Conservation (phyloP, 2,888 invertebrate species). For the Spodoptera littoralis region DNA sequence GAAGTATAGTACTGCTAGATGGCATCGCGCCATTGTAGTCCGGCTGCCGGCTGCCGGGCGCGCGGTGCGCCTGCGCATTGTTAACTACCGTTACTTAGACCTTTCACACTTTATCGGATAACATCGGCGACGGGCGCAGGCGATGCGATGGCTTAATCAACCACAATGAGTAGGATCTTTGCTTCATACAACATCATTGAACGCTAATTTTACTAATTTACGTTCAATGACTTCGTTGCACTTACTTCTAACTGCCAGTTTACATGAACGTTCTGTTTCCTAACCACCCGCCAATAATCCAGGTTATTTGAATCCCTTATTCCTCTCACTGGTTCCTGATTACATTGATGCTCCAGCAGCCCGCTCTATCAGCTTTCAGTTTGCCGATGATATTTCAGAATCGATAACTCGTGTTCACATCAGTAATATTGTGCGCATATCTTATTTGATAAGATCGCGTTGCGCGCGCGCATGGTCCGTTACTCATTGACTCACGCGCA, state of each 20-base stretch:
- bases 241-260: conserved; percentile 8
- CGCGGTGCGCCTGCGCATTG: conserved; percentile 2
- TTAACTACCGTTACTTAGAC: conserved; percentile 46
- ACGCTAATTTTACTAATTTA: conserved; percentile 14
- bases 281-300: not conserved
- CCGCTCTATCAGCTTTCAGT: conserved; percentile 9
- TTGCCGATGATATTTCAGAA: conserved; percentile 6
- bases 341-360: not conserved
- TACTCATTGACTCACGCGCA: conserved; percentile 44
- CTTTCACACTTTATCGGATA: conserved; percentile 45
- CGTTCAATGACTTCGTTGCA: conserved; percentile 16
- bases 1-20: conserved; percentile 29
- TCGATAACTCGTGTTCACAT: conserved; percentile 13
- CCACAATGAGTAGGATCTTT: conserved; percentile 23
- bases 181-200: conserved; percentile 4
- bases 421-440: conserved; percentile 36
- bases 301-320: no score
- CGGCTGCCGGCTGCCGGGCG: conserved; percentile 18
- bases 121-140: conserved; percentile 1
- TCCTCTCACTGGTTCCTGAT: no score
- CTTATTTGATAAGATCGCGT: conserved; percentile 44
- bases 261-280: not conserved
- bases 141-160: conserved; percentile 15
- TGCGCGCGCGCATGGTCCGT: conserved; percentile 37
- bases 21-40: conserved; percentile 45